Evolutionary conservation across 2,888 invertebrate genomes (phyloP).

Genomic region (Sinhomidia bicolor): DNA sequence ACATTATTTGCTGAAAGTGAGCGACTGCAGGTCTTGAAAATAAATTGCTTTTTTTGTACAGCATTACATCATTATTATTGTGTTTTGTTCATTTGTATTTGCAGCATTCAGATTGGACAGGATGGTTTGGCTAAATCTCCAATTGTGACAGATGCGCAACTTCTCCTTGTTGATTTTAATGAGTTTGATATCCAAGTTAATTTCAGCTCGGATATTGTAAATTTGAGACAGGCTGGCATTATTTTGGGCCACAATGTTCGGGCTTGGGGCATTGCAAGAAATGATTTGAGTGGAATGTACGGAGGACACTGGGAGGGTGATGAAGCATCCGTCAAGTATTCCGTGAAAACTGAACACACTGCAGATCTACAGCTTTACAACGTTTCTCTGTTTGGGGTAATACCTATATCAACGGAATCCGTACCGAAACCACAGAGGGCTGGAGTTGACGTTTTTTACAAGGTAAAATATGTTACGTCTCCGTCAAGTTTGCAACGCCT

Average conservation of each 20-base stretch:
- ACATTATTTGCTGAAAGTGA: no score
- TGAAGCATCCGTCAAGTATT: conserved; percentile 71
- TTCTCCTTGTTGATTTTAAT: conserved; percentile 41
- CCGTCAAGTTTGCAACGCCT: no score
- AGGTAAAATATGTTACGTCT: conserved; percentile 63
- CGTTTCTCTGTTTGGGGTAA: conserved; percentile 62
- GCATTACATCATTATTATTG: no score
- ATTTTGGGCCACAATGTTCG: conserved; percentile 60
- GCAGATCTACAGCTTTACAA: conserved; percentile 66
- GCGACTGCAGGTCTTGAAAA: no score
- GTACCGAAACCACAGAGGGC: conserved; percentile 67
- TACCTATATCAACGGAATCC: conserved; percentile 73
- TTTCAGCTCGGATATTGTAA: conserved; percentile 66
- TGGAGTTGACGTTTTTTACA: conserved; percentile 62
- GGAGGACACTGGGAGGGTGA: conserved; percentile 76
- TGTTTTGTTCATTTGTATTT: conserved; percentile 6
- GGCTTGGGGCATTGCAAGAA: conserved; percentile 70
- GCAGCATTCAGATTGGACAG: conserved; percentile 68
- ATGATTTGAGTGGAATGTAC: conserved; percentile 64
- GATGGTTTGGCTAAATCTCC: conserved; percentile 55
- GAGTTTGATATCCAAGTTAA: conserved; percentile 71
- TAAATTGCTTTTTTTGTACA: no score
- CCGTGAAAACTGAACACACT: conserved; percentile 54
- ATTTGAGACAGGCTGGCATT: conserved; percentile 61
- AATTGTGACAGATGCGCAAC: conserved; percentile 61